Evolutionary conservation across 2,888 invertebrate genomes (phyloP).

Genomic region (Ctena decussata): DNA sequence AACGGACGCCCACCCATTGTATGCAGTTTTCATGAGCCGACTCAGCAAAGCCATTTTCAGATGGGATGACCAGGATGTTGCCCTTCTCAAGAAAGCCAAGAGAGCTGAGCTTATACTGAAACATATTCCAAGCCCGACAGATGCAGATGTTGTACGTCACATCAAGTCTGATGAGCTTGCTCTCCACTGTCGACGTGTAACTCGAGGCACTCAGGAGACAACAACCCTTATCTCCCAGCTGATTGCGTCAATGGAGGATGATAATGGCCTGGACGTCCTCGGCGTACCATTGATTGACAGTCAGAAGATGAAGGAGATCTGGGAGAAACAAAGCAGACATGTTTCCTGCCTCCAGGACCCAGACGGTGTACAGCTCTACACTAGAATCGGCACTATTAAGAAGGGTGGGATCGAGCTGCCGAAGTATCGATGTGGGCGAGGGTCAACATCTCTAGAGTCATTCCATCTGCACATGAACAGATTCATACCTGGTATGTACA

Average conservation of each 20-base stretch:
- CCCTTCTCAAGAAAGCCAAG: conserved; percentile 63
- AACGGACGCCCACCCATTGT: conserved; percentile 58
- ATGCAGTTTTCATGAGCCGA: conserved; percentile 54
- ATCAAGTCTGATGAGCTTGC: conserved; percentile 48
- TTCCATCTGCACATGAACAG: conserved; percentile 70
- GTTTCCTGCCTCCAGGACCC: conserved; percentile 69
- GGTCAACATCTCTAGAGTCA: conserved; percentile 72
- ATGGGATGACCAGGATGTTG: conserved; percentile 62
- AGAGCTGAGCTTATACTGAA: conserved; percentile 40
- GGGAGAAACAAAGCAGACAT: conserved; percentile 61
- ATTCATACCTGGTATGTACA: conserved; percentile 71
- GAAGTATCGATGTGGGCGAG: conserved; percentile 69
- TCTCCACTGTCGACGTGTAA: conserved; percentile 58
- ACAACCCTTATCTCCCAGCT: conserved; percentile 44
- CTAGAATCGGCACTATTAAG: conserved; percentile 34
- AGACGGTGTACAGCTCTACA: conserved; percentile 46
- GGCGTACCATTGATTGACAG: conserved; percentile 63
- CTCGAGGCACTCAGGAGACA: conserved; percentile 58
- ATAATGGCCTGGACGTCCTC: conserved; percentile 46
- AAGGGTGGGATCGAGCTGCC: conserved; percentile 68
- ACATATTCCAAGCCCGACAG: conserved; percentile 43
- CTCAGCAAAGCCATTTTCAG: conserved; percentile 61
- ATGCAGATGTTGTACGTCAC: conserved; percentile 41
- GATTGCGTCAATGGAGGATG: conserved; percentile 43
- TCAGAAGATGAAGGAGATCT: conserved; percentile 48